These are phyloP conservation scores for Tachysurus fulvidraco DNA, from an alignment of 2,113 vertebrate species.

Conservation along the genomic window DNA sequence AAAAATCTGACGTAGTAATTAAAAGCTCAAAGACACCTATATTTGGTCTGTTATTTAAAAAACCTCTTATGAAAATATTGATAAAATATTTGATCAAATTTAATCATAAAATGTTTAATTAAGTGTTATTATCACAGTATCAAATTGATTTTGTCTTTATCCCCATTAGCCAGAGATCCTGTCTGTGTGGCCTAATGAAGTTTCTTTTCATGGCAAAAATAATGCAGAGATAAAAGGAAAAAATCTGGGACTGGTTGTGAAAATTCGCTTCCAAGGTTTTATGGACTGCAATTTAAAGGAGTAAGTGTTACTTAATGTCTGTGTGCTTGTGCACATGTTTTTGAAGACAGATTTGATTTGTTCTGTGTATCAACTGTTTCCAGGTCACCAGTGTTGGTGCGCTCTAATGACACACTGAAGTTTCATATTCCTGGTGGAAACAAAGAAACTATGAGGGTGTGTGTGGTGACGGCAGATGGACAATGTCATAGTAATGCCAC, in stretches of 20 bases:
- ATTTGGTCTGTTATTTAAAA: neutral
- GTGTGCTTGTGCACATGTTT: neutral
- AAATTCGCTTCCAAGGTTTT: slow-evolving; percentile 76
- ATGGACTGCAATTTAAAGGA: slow-evolving; percentile 71
- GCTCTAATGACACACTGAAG: slow-evolving; percentile 69
- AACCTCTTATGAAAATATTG: neutral
- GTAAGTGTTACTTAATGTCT: slow-evolving; percentile 54
- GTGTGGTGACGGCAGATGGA: slow-evolving; percentile 69
- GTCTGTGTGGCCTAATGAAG: slow-evolving; percentile 75
- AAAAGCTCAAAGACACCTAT: neutral
- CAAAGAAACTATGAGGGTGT: slow-evolving; percentile 75
- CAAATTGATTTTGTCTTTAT: slow-evolving; percentile 11
- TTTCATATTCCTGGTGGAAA: slow-evolving; percentile 77
- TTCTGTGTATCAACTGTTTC: slow-evolving; percentile 30
- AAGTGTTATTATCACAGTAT: neutral
- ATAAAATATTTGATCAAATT: neutral
- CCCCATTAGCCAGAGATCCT: slow-evolving; percentile 74
- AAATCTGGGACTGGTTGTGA: slow-evolving; percentile 76
- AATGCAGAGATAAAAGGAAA: slow-evolving; percentile 74
- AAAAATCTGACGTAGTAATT: neutral
- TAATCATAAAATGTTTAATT: neutral
- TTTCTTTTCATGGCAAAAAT: slow-evolving; percentile 84
- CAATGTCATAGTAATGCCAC: slow-evolving; percentile 62
- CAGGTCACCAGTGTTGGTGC: slow-evolving; percentile 72
- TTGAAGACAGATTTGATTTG: neutral